These are phyloP conservation scores for Pteropus alecto DNA, from an alignment of 2,113 vertebrate species.

Conservation along the genomic window DNA sequence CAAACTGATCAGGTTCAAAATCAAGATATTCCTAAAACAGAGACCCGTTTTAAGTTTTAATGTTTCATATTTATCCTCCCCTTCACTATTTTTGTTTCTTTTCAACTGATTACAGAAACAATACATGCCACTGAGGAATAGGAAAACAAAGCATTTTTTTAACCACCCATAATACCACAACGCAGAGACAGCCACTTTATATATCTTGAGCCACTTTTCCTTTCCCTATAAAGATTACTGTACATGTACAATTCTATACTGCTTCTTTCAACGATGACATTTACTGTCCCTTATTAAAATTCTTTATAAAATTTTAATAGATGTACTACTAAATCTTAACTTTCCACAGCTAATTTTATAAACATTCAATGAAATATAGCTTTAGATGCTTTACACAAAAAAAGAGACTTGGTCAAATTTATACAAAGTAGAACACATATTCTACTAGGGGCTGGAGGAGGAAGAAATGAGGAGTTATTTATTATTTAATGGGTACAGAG, in stretches of 20 bases:
- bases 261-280: neutral
- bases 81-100: neutral
- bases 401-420: neutral
- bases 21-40: neutral
- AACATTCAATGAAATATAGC: neutral
- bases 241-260: neutral
- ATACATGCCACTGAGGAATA: neutral
- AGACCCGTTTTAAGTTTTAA: neutral
- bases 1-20: neutral
- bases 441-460: neutral
- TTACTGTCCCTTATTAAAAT: neutral
- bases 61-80: neutral
- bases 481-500: neutral
- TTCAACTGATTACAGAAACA: neutral
- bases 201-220: neutral
- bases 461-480: neutral
- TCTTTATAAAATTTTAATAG: neutral
- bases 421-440: neutral
- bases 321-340: neutral
- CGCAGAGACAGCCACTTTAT: neutral
- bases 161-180: neutral
- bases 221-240: neutral
- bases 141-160: neutral
- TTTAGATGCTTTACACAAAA: neutral
- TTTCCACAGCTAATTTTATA: neutral